Base-by-base conservation (phyloP, 2,888 invertebrate species). In the Tineola bisselliella region DNA sequence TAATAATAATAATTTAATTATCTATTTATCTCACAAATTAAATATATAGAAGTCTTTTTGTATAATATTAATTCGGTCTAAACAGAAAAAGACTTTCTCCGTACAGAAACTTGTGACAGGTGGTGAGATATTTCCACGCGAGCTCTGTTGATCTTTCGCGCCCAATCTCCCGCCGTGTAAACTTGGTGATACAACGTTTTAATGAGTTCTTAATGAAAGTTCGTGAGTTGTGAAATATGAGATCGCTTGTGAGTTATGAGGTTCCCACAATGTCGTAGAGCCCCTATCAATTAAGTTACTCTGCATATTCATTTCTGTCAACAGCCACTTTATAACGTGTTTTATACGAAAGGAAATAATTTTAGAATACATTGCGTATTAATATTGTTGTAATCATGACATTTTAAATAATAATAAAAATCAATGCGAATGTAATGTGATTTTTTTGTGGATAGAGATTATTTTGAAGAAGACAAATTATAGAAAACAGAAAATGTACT, bases 251-350 rank as follows among this genome's bases (percentile, higher is more conserved):
- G 76, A 79, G 70, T 77, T 76, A 77, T 70, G 77, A 73, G 72
- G 69, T 71, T 70, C 72, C 77, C 74, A 72, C 70, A 65, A 63
- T 68, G 74, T 70, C 70, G 71, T 69, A 69, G 72, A 63, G 66
- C 68, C 72, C 69, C 77, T 79, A 81, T 79, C 79, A 80, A 80
- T 79, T 81, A 80, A 81, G 54, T 54, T 18, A 25, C 54, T 15
- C 10, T n/a, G 38, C 38, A n/a, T 48, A 48, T 48, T 48, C 48
- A 48, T 48, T 48, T 15, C 48, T 48, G 48, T 48, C 48, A 48
- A 48, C 48, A 48, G 3, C n/a, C 48, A 38, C 38, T 38, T 38
- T 38, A 38, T n/a, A 38, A 25, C 6, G 25, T 25, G 25, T 25
- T 25, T 25, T 25, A 25, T 25, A 25, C 6, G 2, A 25, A 25